Base-by-base conservation (phyloP, 2,888 invertebrate species). In the Toxonevra muliebris region DNA sequence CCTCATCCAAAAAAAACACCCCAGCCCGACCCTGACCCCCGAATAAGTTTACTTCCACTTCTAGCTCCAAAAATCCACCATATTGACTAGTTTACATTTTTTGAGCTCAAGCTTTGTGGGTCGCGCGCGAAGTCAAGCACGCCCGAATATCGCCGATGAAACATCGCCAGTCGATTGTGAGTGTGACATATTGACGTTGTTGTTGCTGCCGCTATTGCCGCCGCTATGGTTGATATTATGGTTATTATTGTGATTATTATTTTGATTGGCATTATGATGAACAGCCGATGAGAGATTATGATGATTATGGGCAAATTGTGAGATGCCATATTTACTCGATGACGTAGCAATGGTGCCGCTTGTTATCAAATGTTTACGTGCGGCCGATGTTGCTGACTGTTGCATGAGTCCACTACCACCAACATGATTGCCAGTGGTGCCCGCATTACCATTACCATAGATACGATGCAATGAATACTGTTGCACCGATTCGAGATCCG, bases 91-190 rank as follows among this genome's bases (percentile, higher is more conserved):
- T 79, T 85, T 85, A 80, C 84, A 85, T 78, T 85, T 85, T 76
- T 84, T 85, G 74, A 84, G 81, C 78, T 83, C 82, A 73, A 84
- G 75, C 77, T 84, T 83, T 17, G 84, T 83, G 73, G 84, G 83
- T 69, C 83, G 78, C 66, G 82, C 82, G 71, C 84, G 81, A 76
- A 85, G 86, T 90, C 90, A 90, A 89, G 90, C 89, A 40, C 89
- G 85, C 66, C 89, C 89, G 76, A 89, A 85, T 86, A 90, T 89
- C 74, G 89, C 88, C 17, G 89, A 89, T 65, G 30, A 30, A 65
- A 90, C 89, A 83, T 90, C 90, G 40, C 89, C 89, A 9, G 89
- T 89, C 30, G 89, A 89, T 77, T 90, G 90, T 42, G 89, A 90
- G 81, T 90, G 90, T 41, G 89, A 87, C 78, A 89, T 86, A 65